Evolutionary conservation across 1,140 invertebrate genomes (phyloP).

Genomic region (Heliconius hewitsoni): DNA sequence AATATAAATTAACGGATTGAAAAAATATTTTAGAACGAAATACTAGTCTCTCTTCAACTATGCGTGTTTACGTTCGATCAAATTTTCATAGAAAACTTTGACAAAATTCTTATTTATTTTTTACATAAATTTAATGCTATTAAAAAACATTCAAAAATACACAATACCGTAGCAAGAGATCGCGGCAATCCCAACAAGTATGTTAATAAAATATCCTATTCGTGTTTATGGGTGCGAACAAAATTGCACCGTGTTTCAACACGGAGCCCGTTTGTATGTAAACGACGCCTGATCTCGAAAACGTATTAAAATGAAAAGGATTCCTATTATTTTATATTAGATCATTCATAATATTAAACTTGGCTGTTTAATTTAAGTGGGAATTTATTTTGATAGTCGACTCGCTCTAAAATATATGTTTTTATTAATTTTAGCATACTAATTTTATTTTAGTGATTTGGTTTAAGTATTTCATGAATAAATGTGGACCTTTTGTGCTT

Average conservation of each 20-base stretch:
- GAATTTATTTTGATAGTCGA: constrained; percentile 22
- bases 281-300: constrained; percentile 50
- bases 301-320: constrained; percentile 53
- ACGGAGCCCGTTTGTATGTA: constrained; percentile 51
- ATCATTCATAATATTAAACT: constrained; percentile 28
- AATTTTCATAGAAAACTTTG: too few species aligned
- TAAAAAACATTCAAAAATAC: background rate
- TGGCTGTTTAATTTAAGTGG: constrained; percentile 18
- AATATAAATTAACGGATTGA: too few species aligned
- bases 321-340: constrained; percentile 43
- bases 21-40: too few species aligned
- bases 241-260: constrained; percentile 45
- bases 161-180: background rate
- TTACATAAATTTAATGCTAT: too few species aligned
- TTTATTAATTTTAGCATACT: background rate
- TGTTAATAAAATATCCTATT: constrained; percentile 33
- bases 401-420: background rate
- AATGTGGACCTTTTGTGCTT: background rate
- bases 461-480: background rate
- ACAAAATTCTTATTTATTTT: too few species aligned
- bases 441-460: background rate
- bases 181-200: constrained; percentile 16
- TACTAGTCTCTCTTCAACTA: too few species aligned
- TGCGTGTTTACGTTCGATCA: too few species aligned
- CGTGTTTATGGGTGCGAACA: constrained; percentile 46